Evolutionary conservation across 2,888 invertebrate genomes (phyloP), one percentile per base, ranked within the genome.

Genomic region (Loripinus fragilis): DNA sequence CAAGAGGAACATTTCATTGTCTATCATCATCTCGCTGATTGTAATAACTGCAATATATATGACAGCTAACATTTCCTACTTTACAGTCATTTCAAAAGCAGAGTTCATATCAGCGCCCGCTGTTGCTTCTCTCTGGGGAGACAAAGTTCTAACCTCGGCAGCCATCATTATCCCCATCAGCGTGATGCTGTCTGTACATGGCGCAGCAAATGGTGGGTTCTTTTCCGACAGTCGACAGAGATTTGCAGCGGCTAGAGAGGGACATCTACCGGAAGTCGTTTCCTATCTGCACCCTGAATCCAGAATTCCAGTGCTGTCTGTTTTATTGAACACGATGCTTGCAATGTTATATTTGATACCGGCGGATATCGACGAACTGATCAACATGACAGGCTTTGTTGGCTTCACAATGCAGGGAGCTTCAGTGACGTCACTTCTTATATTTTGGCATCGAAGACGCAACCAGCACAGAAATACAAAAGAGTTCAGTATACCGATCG

Each of bases 231-330:
- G 41, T 15, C 41, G 41, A 41, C 7, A 10, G 8, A 41, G 7
- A 15, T 41, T 41, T 41, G 76, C 81, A n/a, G 79, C 71, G 25
- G 78, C 81, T 17, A 70, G 81, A 33, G 70, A 69, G 0, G 78
- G 76, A 8, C 78, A 76, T 28, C 74, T 66, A 50, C 81, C 81
- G 74, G 81, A 79, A 74, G 69, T 76, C 33, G 68, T 82, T 64
- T 79, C 78, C 42, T 74, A 28, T 64, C 65, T 82, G 17, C 73
- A 82, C 60, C 67, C 71, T 8, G 25, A 50, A 7, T 38, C 78
- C 1, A 67, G 45, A 8, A 76, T 76, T 23, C 81, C 81, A 15
- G 41, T 41, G 23, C 3, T 66, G 33, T 35, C 66, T 7, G n/a
- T 73, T 20, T 41, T 70, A n/a, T 5, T 17, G 8, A 48, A 23